Evolutionary conservation across 2,113 vertebrate genomes (phyloP), one percentile per base, ranked within the genome.

Genomic region (Rousettus leschenaultii): DNA sequence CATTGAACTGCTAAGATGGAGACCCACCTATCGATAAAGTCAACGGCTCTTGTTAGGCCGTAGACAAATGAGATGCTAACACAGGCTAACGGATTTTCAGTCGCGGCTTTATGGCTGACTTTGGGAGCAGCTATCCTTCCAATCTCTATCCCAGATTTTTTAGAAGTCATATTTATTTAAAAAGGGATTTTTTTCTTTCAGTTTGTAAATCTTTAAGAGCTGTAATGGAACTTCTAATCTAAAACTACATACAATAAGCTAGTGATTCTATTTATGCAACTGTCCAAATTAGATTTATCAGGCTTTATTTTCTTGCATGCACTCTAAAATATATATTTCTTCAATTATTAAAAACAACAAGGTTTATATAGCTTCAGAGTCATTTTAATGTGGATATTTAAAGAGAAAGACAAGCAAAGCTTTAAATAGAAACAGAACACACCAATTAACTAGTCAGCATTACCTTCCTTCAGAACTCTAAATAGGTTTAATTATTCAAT

Each of bases 401-500:
- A 96, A 91, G 30, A 75, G 75, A 87, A 91, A 77, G 2, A 0
- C 24, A 48, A 33, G 40, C 59, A 85, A 77, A 57, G 53, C 35
- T 82, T 92, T 88, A 95, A 96, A 86, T 63, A 96, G 88, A 96
- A 88, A 75, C 92, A 71, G n/a, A 95, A 63, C 18, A 59, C 38
- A 91, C 11, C 59, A 96, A 48, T 93, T 85, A 98, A 90, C 35
- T 92, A 79, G 24, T 77, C 74, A 96, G 38, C 57, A 86, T 68
- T 92, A 48, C 13, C 59, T 92, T 84, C 45, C 22, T 94, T 96
- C 40, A 75, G 70, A 95, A 86, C 73, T 89, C 48, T 85, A 92
- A 92, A 85, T 94, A 94, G 65, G 16, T 83, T 95, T 96, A 94
- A 96, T 92, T 96, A 96, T 94, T 96, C 77, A 94, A 59, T 92